Conservation (phyloP, 2,888 invertebrate genomes). For the Exocentrus adspersus region DNA sequence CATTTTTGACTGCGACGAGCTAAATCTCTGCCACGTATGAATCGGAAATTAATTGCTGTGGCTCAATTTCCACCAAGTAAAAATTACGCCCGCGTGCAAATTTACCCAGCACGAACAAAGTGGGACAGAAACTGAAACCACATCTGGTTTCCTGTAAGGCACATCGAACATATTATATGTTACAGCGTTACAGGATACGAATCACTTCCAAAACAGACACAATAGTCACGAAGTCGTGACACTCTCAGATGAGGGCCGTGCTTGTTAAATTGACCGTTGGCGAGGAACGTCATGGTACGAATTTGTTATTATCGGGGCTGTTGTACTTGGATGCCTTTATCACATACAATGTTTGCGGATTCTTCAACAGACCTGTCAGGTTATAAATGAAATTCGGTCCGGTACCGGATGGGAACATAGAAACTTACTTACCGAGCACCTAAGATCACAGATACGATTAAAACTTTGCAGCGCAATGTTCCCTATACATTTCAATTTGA, state of each 20-base stretch:
- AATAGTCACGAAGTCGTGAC: conserved; percentile 41
- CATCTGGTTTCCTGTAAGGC: background rate
- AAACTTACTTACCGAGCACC: background rate
- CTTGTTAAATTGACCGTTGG: conserved; percentile 21
- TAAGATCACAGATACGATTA: background rate
- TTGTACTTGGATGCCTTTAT: background rate
- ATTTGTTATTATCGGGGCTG: background rate
- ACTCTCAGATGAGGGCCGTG: conserved; percentile 30
- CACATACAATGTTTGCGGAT: background rate
- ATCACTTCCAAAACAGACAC: conserved; percentile 32
- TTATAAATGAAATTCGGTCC: background rate
- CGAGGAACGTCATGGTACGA: background rate
- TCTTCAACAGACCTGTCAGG: background rate
- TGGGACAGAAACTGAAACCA: background rate
- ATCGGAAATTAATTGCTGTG: no score
- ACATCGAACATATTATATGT: background rate
- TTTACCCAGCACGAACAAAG: background rate
- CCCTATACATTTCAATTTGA: no score
- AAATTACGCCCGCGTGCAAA: no score
- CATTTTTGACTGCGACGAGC: no score
- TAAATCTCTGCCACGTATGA: no score
- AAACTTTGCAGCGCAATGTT: background rate
- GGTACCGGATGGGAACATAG: background rate
- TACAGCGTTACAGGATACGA: conserved; percentile 5
- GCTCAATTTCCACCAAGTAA: no score